Evolutionary conservation across 2,888 invertebrate species (phyloP), one percentile per base, ranked within the genome.

Genomic region (Yponomeuta plumbellus): DNA sequence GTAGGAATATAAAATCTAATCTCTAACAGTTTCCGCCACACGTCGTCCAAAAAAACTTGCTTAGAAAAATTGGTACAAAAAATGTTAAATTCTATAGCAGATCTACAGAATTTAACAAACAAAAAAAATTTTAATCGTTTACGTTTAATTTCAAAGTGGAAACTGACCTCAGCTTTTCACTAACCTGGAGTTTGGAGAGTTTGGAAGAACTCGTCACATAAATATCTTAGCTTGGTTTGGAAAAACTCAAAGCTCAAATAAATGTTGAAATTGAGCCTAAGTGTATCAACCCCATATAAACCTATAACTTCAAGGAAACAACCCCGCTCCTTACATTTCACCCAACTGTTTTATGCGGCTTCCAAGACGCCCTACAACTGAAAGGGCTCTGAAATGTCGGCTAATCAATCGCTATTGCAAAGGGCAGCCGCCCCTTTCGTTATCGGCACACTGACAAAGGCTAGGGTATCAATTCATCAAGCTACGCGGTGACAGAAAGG

Each of bases 301-400:
- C 13, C 61, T 34, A 39, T 64, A 58, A 64, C 66, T 44, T 66
- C 65, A 65, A 67, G 62, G 61, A 62, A 67, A 65, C 65, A 11
- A 56, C 65, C 56, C 13, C 44, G 44, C 65, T 57, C 39, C 65
- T 23, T 52, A 59, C 59, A 34, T 59, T 59, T 57, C 57, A 65
- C 56, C 63, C 11, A 61, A 40, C 56, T 52, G 61, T 61, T 66
- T 66, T 57, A 57, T 66, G 62, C 52, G 69, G 70, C 67, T 71
- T 66, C 69, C 72, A 80, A 85, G 86, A 88, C 84, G 80, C 85
- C 86, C 75, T 80, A 85, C 75, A 77, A 83, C 79, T 81, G 79
- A 83, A 81, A 84, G 83, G 85, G 84, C 66, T 73, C 84, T 80
- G 80, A 86, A 89, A 88, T 86, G 86, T 83, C 86, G 80, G 80